phyloP scores from a whole-genome alignment of 1,140 invertebrate genomes.

The Cryptotermes secundus region DNA sequence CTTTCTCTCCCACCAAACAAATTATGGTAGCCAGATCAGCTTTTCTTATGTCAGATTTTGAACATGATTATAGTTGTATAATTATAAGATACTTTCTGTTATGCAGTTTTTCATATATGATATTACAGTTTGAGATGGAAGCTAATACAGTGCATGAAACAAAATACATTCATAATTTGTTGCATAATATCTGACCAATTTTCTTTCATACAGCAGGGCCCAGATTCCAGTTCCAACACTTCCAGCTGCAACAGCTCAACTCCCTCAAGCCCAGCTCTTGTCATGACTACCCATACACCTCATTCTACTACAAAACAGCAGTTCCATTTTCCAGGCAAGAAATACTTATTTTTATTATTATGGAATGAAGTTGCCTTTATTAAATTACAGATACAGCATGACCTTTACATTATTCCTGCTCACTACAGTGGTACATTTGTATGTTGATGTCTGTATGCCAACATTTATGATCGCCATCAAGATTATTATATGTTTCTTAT shows the following conservation, averaged over 20 bases:
- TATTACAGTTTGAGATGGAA: background rate
- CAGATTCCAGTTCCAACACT: slow-evolving; percentile 89
- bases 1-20: too few relatives aligned
- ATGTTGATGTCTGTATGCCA: too few relatives aligned
- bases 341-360: background rate
- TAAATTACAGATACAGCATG: too few relatives aligned
- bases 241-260: slow-evolving; percentile 96
- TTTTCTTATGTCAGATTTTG: too few relatives aligned
- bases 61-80: background rate
- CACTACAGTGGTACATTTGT: too few relatives aligned
- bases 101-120: background rate
- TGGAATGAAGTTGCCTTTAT: too few relatives aligned
- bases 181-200: background rate
- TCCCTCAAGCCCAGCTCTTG: slow-evolving; percentile 87
- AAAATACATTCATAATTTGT: background rate
- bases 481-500: too few relatives aligned
- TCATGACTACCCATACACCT: slow-evolving; percentile 56
- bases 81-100: background rate
- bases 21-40: too few relatives aligned
- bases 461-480: too few relatives aligned
- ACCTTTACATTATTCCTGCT: too few relatives aligned
- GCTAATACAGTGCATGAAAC: background rate
- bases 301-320: slow-evolving; percentile 58
- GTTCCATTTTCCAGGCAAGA: slow-evolving; percentile 82
- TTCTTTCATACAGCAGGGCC: slow-evolving; percentile 48